phyloP scores from a whole-genome alignment of 2,797 vertebrate genomes.

The Cryptoblepharus egeriae region DNA sequence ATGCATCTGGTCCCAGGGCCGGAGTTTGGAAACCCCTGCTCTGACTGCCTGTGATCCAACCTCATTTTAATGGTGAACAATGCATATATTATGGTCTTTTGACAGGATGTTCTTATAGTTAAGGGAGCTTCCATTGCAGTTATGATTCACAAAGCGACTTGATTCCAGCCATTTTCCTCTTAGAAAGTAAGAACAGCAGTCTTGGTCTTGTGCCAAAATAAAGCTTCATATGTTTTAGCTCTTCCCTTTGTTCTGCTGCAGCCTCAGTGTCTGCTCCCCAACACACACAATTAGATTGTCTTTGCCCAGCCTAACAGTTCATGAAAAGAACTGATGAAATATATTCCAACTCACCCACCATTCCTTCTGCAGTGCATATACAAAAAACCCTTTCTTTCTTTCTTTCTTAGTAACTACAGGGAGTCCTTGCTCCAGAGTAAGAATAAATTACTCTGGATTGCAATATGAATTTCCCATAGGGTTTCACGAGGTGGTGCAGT shows the following conservation, averaged over 20 bases:
- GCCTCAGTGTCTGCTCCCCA: slow-evolving; percentile 20
- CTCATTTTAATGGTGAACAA: background rate
- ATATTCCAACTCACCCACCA: slow-evolving; percentile 13
- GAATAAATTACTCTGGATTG: too few species aligned
- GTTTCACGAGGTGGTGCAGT: too few species aligned
- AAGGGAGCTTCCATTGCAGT: slow-evolving; percentile 1
- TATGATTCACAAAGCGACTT: background rate
- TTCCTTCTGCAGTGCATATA: background rate
- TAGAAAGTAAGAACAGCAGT: background rate
- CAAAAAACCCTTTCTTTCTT: slow-evolving; percentile 34
- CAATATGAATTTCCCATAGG: too few species aligned
- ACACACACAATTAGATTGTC: slow-evolving; percentile 9
- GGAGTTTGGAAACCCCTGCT: too few species aligned
- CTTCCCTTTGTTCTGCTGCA: slow-evolving; percentile 45
- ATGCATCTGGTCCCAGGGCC: too few species aligned
- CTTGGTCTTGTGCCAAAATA: slow-evolving; percentile 39
- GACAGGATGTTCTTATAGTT: slow-evolving; percentile 31
- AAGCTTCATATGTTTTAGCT: slow-evolving; percentile 39
- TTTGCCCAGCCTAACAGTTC: slow-evolving; percentile 40
- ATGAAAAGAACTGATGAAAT: slow-evolving; percentile 42
- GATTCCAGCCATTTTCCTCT: slow-evolving; percentile 15
- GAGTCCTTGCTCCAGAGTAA: too few species aligned
- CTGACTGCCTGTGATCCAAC: background rate
- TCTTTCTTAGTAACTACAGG: too few species aligned
- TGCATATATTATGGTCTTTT: background rate